Evolutionary conservation across 2,797 vertebrate genomes (phyloP).

Genomic region (Falco cherrug): DNA sequence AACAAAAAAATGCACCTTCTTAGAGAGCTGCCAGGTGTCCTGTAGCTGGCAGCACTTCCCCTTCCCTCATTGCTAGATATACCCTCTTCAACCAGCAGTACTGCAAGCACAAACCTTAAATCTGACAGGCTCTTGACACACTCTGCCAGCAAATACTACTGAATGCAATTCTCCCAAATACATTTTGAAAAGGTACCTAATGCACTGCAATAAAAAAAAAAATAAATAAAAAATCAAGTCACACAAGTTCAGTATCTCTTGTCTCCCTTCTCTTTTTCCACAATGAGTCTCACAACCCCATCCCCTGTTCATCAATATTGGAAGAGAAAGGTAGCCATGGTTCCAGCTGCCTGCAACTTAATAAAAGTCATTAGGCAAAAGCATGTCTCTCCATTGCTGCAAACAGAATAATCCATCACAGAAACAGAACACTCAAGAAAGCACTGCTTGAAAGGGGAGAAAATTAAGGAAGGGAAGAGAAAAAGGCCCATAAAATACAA

Average conservation of each 20-base stretch:
- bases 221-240: neutral
- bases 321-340: neutral
- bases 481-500: neutral
- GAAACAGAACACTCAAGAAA: neutral
- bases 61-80: neutral
- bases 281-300: neutral
- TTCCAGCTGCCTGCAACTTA: conserved; percentile 11
- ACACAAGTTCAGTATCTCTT: rapidly evolving
- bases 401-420: conserved; percentile 28
- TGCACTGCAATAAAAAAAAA: neutral
- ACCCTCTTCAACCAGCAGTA: neutral
- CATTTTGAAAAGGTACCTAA: neutral
- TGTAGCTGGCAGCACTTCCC: neutral
- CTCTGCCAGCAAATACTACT: neutral
- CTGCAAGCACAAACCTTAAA: neutral
- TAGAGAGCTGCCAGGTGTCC: neutral
- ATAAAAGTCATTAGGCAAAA: conserved; percentile 13
- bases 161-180: neutral
- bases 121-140: neutral
- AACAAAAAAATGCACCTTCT: neutral
- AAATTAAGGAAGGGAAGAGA: neutral
- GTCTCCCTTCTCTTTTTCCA: neutral
- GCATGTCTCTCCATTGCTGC: neutral
- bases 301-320: conserved; percentile 2
- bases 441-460: neutral